Conservation (phyloP, 2,113 vertebrate species). For the Falcunculus frontatus region DNA sequence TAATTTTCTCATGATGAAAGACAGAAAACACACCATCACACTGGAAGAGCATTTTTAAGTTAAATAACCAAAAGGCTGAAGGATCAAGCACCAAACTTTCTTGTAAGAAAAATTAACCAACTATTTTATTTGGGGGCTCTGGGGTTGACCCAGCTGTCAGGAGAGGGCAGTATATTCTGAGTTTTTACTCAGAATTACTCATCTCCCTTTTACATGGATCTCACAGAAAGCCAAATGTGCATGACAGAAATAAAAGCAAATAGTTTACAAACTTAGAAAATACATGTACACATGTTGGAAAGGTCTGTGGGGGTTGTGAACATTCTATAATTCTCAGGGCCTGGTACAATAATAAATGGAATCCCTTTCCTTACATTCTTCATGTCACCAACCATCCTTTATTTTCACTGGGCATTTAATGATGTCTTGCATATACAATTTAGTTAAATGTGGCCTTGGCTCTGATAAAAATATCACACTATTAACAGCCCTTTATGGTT, state of each 20-base stretch:
- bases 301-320: not conserved
- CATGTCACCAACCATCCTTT: not conserved
- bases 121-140: not conserved
- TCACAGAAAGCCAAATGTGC: not conserved
- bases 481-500: not conserved
- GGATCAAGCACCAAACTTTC: not conserved
- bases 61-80: not conserved
- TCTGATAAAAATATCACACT: not conserved
- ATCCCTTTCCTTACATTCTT: not conserved
- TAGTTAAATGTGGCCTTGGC: not conserved
- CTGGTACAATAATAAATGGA: not conserved
- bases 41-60: not conserved
- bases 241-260: not conserved
- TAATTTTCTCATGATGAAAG: not conserved
- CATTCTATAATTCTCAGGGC: not conserved
- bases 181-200: not conserved
- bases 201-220: not conserved
- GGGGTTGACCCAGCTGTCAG: not conserved
- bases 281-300: not conserved
- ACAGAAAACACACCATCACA: not conserved
- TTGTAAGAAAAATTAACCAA: not conserved
- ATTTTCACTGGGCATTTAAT: not conserved
- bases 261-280: not conserved
- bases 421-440: not conserved
- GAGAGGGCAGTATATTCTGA: not conserved